Evolutionary conservation across 2,888 invertebrate species (phyloP).

Genomic region (Agrypnus murinus): DNA sequence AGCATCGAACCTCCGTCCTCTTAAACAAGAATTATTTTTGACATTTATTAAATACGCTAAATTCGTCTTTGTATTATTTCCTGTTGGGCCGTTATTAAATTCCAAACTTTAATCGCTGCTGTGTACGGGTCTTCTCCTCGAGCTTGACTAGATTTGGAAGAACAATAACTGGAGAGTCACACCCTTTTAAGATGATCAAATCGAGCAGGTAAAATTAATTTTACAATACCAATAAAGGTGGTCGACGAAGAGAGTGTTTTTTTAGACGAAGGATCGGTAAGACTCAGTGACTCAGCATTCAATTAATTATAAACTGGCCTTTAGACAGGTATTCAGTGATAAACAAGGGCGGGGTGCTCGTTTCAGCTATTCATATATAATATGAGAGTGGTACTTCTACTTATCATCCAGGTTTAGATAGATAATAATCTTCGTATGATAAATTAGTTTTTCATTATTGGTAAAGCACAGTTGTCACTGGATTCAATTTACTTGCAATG

Average conservation of each 20-base stretch:
- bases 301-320: slow-evolving; percentile 63
- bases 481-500: too few relatives aligned
- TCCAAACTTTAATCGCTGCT: slow-evolving; percentile 38
- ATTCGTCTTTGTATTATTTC: slow-evolving; percentile 46
- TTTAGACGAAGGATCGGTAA: slow-evolving; percentile 40
- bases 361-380: slow-evolving; percentile 59
- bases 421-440: slow-evolving; percentile 21
- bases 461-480: too few relatives aligned
- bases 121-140: background rate
- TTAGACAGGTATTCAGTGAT: slow-evolving; percentile 60
- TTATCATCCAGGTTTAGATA: slow-evolving; percentile 27
- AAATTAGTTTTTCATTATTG: slow-evolving; percentile 18
- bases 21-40: slow-evolving; percentile 46
- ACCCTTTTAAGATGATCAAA: slow-evolving; percentile 48
- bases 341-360: slow-evolving; percentile 62
- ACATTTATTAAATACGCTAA: slow-evolving; percentile 49
- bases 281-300: slow-evolving; percentile 62
- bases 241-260: slow-evolving; percentile 30
- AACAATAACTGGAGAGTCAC: slow-evolving; percentile 44
- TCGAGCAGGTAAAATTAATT: slow-evolving; percentile 52
- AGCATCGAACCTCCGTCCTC: slow-evolving; percentile 32
- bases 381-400: slow-evolving; percentile 29
- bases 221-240: slow-evolving; percentile 49
- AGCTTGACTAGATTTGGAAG: slow-evolving; percentile 35
- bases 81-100: slow-evolving; percentile 39